Evolutionary conservation across 2,888 invertebrate species (phyloP), one percentile per base, ranked within the genome.

Genomic region (Anarsia innoxiella): DNA sequence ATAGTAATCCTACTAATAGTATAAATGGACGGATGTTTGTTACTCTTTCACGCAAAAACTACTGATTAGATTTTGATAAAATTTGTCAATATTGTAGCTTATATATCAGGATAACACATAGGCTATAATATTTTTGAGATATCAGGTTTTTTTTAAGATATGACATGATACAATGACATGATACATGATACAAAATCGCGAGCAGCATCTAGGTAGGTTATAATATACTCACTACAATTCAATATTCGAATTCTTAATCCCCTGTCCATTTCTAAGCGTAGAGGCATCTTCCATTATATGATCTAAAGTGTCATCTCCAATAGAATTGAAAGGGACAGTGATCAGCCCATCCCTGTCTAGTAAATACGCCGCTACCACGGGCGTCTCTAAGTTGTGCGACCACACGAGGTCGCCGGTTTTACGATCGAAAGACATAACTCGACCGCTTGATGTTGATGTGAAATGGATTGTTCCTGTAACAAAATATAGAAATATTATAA

Each of bases 341-440:
- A 94, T 86, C 34, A 97, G 86, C 1, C 94, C 93, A 34, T 92
- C 91, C 12, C 89, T 86, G 46, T 91, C 91, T 37, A 93, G 73
- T 10, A 92, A 73, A 67, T 97, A 99, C 43, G 95, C 90, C 0
- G 95, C 96, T 31, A 98, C 93, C 0, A 98, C 92, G 0, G 98
- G 97, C 27, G 96, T 95, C 36, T 90, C 91, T 25, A 96, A 88
- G 68, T 97, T 92, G 31, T 89, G 88, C 46, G 94, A 91, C 98
- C 98, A 99, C 12, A 95, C 75, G 33, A 95, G 86, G 43, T 90
- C 90, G 0, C 96, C 95, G n/a, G 90, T 87, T 56, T 89, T 88
- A 31, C 93, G 89, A 61, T 96, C 93, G 44, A 97, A 87, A 0
- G 97, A 96, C 49, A 95, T 89, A 16, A 96, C 87, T 37, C 91